Base-by-base conservation (phyloP, 2,888 invertebrate genomes). In the Perithous albicinctus region DNA sequence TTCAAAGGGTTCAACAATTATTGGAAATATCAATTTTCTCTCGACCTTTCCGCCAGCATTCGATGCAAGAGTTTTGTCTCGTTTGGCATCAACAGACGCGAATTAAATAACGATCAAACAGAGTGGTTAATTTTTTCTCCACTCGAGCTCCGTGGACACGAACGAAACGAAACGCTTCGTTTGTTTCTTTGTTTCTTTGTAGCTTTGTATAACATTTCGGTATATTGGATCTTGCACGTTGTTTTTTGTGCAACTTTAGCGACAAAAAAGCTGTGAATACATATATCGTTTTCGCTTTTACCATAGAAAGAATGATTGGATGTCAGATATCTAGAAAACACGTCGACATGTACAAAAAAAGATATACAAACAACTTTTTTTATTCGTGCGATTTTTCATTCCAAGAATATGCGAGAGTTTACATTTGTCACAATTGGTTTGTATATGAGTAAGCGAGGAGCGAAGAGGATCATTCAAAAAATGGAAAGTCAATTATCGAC, bases 21-120 rank as follows among this genome's bases (percentile, higher is more conserved):
- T 26, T 46, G 29, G 15, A 10, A 29, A 18, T 66, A 66, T 66
- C 26, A 18, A 29, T 66, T 66, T 66, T 66, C 64, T 32, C 35
- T 32, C 29, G 23, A 26, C n/a, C 4, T 54, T n/a, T 38, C 35
- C 7, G 15, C 29, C 56, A 20, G n/a, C n/a, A n/a, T 26, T 51
- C 15, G 20, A 38, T 20, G 20, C 15, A 61, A 38, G 12, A 61
- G 18, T 38, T 20, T n/a, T n/a, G 20, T 7, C 32, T 67, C 18
- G 41, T 43, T 64, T 8, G 26, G n/a, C 43, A 48, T 32, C 20
- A 29, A 54, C 48, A 54, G 20, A 26, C 23, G 26, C 35, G 15
- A 59, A 26, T n/a, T 51, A 6, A 15, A 69, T 69, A 12, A 69
- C 59, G 35, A 29, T 35, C 18, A 6, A 18, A 59, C 7, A 20